phyloP scores from a whole-genome alignment of 2,888 invertebrate genomes.

The Amphimallon solstitiale region DNA sequence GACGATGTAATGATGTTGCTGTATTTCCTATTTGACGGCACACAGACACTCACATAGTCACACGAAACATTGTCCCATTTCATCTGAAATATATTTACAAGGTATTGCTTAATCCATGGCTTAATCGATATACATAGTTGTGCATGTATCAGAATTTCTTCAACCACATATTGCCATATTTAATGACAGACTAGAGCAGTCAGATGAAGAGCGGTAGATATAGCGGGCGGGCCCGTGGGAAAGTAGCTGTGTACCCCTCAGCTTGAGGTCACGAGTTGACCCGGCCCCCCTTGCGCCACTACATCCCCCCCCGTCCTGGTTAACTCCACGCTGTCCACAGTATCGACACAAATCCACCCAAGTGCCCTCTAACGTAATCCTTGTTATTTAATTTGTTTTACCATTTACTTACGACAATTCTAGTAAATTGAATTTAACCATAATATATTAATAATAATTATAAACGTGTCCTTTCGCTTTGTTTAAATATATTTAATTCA shows the following conservation, averaged over 20 bases:
- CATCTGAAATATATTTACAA: conserved; percentile 23
- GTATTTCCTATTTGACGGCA: conserved; percentile 1
- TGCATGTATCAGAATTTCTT: conserved; percentile 58
- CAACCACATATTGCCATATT: conserved; percentile 64
- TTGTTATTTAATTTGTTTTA: neutral
- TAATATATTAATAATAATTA: no score
- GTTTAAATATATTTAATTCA: no score
- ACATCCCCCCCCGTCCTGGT: conserved; percentile 45
- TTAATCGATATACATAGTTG: conserved; percentile 58
- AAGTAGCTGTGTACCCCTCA: conserved; percentile 65
- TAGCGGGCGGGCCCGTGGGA: conserved; percentile 65
- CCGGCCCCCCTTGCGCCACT: conserved; percentile 55
- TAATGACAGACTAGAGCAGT: conserved; percentile 63
- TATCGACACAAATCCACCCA: conserved; percentile 62
- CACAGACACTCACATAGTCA: neutral
- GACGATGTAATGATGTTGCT: neutral
- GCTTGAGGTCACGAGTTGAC: conserved; percentile 65
- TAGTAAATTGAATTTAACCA: no score
- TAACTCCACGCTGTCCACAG: conserved; percentile 47
- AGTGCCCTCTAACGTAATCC: conserved; percentile 31
- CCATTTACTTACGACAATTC: neutral
- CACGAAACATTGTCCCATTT: conserved; percentile 4
- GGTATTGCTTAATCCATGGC: conserved; percentile 50
- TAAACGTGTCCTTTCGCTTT: no score
- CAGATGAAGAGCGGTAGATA: conserved; percentile 65